Conservation (phyloP, 2,113 vertebrate genomes). For the Ctenodactylus gundi region DNA sequence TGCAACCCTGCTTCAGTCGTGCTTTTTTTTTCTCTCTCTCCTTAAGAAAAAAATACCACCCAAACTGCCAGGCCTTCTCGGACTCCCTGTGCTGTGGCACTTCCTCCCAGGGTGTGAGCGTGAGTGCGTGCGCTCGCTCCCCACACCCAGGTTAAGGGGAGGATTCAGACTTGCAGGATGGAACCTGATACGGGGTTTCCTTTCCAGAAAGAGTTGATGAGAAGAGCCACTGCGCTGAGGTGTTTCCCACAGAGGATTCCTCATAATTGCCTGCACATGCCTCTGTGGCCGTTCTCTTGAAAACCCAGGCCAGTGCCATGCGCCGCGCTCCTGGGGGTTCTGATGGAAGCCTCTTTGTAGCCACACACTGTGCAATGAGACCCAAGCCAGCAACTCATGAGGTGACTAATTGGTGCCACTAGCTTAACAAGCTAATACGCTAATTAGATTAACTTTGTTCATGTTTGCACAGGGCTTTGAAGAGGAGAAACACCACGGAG, state of each 20-base stretch:
- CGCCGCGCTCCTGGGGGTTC: constrained; percentile 64
- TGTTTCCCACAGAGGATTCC: constrained; percentile 63
- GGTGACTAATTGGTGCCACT: constrained; percentile 78
- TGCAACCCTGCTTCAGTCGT: constrained; percentile 85
- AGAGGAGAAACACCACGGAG: constrained; percentile 69
- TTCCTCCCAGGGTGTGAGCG: constrained; percentile 49
- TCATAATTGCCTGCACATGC: constrained; percentile 55
- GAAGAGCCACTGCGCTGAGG: constrained; percentile 5
- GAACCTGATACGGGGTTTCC: not conserved
- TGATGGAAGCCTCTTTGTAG: constrained; percentile 70
- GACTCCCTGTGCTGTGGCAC: not conserved
- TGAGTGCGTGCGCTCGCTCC: constrained; percentile 56
- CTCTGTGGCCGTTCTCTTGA: constrained; percentile 65
- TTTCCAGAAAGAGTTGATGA: constrained; percentile 10
- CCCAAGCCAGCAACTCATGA: constrained; percentile 69
- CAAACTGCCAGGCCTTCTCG: constrained; percentile 85
- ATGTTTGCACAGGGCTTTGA: constrained; percentile 76
- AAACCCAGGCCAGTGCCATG: constrained; percentile 62
- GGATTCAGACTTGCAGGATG: not conserved
- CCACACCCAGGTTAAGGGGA: constrained; percentile 35
- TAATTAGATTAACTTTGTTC: constrained; percentile 80
- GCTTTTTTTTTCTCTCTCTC: constrained; percentile 70
- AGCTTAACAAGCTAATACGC: constrained; percentile 81
- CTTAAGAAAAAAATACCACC: constrained; percentile 84
- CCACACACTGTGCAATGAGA: constrained; percentile 40